A percentile compares a stretch with the other conserved stretches of the same genome.
phyloP scores from a whole-genome alignment of 2,113 vertebrate species.

The Lethenteron camtschaticum region DNA sequence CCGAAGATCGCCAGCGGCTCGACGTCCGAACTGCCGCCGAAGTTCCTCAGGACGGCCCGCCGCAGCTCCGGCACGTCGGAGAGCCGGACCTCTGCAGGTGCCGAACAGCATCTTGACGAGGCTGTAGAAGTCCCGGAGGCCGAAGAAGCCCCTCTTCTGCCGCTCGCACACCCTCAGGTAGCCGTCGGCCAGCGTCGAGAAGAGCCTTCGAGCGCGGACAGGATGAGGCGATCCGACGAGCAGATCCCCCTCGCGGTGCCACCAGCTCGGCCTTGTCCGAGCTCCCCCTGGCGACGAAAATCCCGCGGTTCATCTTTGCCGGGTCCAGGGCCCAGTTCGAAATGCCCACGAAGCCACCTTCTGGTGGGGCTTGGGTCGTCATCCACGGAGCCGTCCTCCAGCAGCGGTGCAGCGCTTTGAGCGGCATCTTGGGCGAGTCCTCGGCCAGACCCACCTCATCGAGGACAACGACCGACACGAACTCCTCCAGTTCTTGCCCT shows the following conservation, averaged over 20 bases:
- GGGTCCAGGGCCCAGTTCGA: conserved; percentile 96
- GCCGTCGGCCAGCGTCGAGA: conserved; percentile 43
- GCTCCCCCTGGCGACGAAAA: conserved; percentile 72
- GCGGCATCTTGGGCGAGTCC: conserved; percentile 81
- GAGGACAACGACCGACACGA: conserved; percentile 74
- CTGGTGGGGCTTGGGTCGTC: conserved; percentile 10
- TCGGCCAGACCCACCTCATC: conserved; percentile 91
- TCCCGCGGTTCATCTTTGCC: conserved; percentile 92
- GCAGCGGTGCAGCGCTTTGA: conserved; percentile 77
- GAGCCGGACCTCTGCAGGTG: conserved; percentile 23
- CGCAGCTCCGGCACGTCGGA: conserved; percentile 28
- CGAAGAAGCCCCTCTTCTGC: conserved; percentile 40
- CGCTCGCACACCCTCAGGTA: conserved; percentile 35
- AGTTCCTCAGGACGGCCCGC: conserved; percentile 56
- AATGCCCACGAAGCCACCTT: conserved; percentile 81
- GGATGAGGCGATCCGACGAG: conserved; percentile 34
- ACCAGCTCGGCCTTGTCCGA: conserved; percentile 46
- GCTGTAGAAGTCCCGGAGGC: conserved; percentile 84
- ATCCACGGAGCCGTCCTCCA: conserved; percentile 22
- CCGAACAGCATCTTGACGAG: conserved; percentile 85
- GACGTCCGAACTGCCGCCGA: conserved; percentile 53
- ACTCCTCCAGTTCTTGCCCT: conserved; percentile 66
- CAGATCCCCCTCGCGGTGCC: conserved; percentile 67
- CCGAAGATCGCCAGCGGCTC: conserved; percentile 37
- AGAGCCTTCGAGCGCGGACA: conserved; percentile 33